Conservation (phyloP, 2,888 invertebrate genomes). For the Sialis fuliginosa region DNA sequence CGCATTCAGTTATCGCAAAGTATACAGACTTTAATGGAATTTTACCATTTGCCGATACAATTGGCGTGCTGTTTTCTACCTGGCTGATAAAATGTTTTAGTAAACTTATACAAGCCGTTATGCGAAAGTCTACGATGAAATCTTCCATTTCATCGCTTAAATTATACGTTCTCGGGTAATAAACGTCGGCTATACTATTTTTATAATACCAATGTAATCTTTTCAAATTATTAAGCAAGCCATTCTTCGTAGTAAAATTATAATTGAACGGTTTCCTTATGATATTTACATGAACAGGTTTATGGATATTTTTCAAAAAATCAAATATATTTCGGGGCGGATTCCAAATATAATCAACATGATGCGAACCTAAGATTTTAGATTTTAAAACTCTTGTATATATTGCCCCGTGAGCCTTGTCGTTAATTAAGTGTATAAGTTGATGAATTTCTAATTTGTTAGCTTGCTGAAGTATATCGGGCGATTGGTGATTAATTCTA, state of each 20-base stretch:
- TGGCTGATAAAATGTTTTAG: conserved; percentile 41
- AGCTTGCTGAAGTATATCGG: conserved; percentile 17
- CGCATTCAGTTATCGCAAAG: conserved; percentile 53
- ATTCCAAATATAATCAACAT: conserved; percentile 53
- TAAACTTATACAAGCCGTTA: conserved; percentile 61
- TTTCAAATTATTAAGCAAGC: conserved; percentile 35
- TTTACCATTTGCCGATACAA: conserved; percentile 33
- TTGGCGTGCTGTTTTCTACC: conserved; percentile 20
- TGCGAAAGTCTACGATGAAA: conserved; percentile 54
- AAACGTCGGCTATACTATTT: conserved; percentile 39
- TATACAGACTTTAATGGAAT: conserved; percentile 38
- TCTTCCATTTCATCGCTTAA: conserved; percentile 37
- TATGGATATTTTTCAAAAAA: conserved; percentile 19
- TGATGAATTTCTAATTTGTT: conserved; percentile 8
- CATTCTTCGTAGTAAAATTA: conserved; percentile 31
- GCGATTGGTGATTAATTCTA: conserved; percentile 21
- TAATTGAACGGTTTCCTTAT: conserved; percentile 16
- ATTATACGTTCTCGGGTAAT: conserved; percentile 55
- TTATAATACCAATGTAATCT: conserved; percentile 45
- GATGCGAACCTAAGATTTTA: conserved; percentile 38
- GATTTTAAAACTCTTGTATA: conserved; percentile 29
- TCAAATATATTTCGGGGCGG: conserved; percentile 14
- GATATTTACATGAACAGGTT: conserved; percentile 17
- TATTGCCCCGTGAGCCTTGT: conserved; percentile 15
- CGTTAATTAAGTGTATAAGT: conserved; percentile 13